Base-by-base conservation (phyloP, 2,888 invertebrate genomes). In the Heliconius sara region DNA sequence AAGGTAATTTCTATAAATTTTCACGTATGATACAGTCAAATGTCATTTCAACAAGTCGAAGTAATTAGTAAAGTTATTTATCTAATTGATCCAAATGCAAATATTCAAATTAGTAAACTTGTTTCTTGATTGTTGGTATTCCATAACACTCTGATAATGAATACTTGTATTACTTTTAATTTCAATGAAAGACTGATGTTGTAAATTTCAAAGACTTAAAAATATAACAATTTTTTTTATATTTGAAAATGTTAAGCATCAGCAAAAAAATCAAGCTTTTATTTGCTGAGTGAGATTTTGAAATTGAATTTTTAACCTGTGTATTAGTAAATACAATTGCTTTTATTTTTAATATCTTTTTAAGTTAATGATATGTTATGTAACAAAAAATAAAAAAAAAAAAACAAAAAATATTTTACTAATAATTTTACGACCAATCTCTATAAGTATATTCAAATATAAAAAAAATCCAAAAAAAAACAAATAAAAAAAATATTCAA, bases 261-360 rank as follows among this genome's bases (percentile, higher is more conserved):
- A 60, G 25, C n/a, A 22, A 25, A 63, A 10, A 63, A n/a, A n/a
- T 25, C 13, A 25, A 12, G 4, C 22, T 34, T 9, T 39, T 13
- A 39, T 39, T 34, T 39, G 22, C 2, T 34, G 34, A 39, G 22
- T 68, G n/a, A 39, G 39, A 68, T 13, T 25, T 39, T 67, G 1
- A 5, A 68, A 68, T 43, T 68, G 13, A 67, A 39, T 39, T 25
- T 68, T 68, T 68, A 67, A 68, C 39, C 12, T n/a, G n/a, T 68
- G n/a, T 68, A 68, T 68, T 68, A 68, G 43, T 68, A 68, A 68
- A 68, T 68, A 68, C 43, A n/a, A 68, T 68, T n/a, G 6, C n/a
- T 68, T 43, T 68, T 68, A 68, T 68, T 68, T 43, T 68, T 25
- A 68, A 39, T 1, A 1, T n/a, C 10, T 68, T 13, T 68, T 68